These are phyloP conservation scores for Entelurus aequoreus DNA, from an alignment of 2,113 vertebrate genomes.

Conservation along the genomic window DNA sequence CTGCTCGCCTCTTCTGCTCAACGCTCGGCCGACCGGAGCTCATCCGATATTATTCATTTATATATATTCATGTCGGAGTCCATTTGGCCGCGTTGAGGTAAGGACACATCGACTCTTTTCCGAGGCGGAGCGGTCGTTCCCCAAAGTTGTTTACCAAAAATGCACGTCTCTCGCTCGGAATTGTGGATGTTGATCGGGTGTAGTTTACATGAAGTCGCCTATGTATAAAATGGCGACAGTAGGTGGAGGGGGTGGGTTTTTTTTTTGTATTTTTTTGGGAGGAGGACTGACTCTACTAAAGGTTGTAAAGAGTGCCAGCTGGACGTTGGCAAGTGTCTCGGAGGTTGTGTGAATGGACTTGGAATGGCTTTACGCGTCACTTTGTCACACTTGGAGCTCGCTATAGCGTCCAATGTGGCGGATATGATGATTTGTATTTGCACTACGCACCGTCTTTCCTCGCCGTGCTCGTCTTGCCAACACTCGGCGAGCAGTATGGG, in stretches of 20 bases:
- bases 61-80: conserved; percentile 72
- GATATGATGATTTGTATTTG: conserved; percentile 50
- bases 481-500: neutral
- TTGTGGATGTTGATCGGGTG: conserved; percentile 59
- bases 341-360: conserved; percentile 48
- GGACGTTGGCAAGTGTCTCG: conserved; percentile 43
- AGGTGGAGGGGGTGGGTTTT: conserved; percentile 58
- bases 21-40: conserved; percentile 67
- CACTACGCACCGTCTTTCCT: conserved; percentile 57
- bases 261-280: conserved; percentile 46
- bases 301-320: conserved; percentile 52
- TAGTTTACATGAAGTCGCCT: conserved; percentile 76
- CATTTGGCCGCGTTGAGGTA: conserved; percentile 69
- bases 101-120: conserved; percentile 57
- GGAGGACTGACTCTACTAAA: conserved; percentile 45
- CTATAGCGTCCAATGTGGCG: conserved; percentile 64
- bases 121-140: conserved; percentile 25
- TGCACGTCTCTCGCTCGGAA: conserved; percentile 53
- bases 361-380: conserved; percentile 70
- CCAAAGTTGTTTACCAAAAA: conserved; percentile 65
- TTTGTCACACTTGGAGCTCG: conserved; percentile 64
- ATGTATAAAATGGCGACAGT: conserved; percentile 82
- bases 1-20: conserved; percentile 67
- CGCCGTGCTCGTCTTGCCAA: neutral
- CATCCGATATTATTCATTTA: conserved; percentile 72